Conservation (phyloP, 2,888 invertebrate species). For the Eubasilissa splendida region DNA sequence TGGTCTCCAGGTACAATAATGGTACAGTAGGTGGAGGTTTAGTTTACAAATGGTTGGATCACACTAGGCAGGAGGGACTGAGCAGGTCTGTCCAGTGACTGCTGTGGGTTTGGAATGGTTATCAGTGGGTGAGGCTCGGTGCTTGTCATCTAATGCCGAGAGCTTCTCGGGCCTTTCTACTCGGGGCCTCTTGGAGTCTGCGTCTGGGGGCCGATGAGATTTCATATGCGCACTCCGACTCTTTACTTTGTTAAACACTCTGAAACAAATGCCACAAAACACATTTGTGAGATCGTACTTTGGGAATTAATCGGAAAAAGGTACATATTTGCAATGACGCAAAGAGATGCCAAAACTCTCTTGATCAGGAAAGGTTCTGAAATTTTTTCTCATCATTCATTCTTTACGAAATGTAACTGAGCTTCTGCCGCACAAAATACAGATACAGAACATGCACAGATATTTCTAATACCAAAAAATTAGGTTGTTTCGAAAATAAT, state of each 20-base stretch:
- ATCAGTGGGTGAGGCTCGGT: slow-evolving; percentile 64
- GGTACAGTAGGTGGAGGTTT: no score
- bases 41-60: neutral
- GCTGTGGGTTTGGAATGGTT: slow-evolving; percentile 65
- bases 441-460: neutral
- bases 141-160: slow-evolving; percentile 69
- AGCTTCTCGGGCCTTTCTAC: slow-evolving; percentile 73
- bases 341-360: slow-evolving; percentile 9
- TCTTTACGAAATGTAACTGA: neutral
- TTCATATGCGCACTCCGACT: slow-evolving; percentile 99
- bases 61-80: slow-evolving; percentile 39
- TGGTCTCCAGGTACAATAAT: no score
- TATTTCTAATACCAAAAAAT: neutral
- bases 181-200: slow-evolving; percentile 81
- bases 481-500: no score
- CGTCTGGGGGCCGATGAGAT: slow-evolving; percentile 94
- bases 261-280: slow-evolving; percentile 71
- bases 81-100: slow-evolving; percentile 59
- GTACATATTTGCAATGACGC: neutral
- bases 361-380: neutral
- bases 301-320: neutral
- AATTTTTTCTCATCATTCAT: neutral
- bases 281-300: slow-evolving; percentile 19
- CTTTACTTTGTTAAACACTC: slow-evolving; percentile 98
- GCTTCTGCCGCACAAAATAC: neutral